Evolutionary conservation across 2,888 invertebrate genomes (phyloP).

Genomic region (Lasiommata megera): DNA sequence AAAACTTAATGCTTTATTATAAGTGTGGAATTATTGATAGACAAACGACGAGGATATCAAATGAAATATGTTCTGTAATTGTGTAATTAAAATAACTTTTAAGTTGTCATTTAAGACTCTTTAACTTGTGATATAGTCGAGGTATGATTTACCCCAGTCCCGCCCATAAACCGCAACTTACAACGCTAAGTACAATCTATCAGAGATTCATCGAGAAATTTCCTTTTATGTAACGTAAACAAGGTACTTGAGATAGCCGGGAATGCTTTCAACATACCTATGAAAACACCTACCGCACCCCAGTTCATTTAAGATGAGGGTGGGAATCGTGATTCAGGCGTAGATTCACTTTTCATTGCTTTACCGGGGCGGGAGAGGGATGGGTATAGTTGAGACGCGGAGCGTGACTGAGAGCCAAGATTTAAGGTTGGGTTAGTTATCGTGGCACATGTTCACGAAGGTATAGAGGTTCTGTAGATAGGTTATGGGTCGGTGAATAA

Average conservation of each 20-base stretch:
- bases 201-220: slow-evolving; percentile 32
- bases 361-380: slow-evolving; percentile 63
- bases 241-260: slow-evolving; percentile 31
- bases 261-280: slow-evolving; percentile 36
- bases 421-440: slow-evolving; percentile 63
- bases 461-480: slow-evolving; percentile 29
- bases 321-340: slow-evolving; percentile 73
- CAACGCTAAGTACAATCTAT: slow-evolving; percentile 17
- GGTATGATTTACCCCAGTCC: not conserved
- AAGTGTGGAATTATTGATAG: too few species aligned
- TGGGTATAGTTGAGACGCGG: slow-evolving; percentile 41
- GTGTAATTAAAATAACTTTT: too few species aligned
- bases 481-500: slow-evolving; percentile 25
- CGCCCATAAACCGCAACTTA: not conserved
- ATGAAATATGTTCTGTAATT: too few species aligned
- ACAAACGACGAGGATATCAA: too few species aligned
- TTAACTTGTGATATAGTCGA: not conserved
- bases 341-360: slow-evolving; percentile 77
- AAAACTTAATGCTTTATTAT: too few species aligned
- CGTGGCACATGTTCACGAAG: slow-evolving; percentile 29
- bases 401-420: slow-evolving; percentile 50
- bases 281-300: slow-evolving; percentile 58
- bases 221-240: slow-evolving; percentile 36
- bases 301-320: slow-evolving; percentile 76
- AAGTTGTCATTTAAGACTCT: too few species aligned